Base-by-base conservation (phyloP, 2,888 invertebrate species). In the Trilocha varians region DNA sequence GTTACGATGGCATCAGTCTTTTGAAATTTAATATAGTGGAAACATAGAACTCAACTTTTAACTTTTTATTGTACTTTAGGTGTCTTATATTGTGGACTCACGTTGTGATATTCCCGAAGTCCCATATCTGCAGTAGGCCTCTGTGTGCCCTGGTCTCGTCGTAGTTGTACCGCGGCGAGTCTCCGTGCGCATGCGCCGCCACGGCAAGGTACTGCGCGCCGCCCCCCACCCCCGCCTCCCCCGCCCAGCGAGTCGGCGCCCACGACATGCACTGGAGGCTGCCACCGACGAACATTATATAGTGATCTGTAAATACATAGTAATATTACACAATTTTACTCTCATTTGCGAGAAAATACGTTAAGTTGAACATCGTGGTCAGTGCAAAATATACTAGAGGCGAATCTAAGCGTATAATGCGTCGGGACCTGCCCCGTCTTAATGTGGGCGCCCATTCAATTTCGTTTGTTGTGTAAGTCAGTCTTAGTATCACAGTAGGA, bases 61-160 rank as follows among this genome's bases (percentile, higher is more conserved):
- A n/a, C n/a, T n/a, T n/a, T n/a, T n/a, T n/a, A n/a, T n/a, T n/a
- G n/a, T n/a, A n/a, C n/a, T n/a, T n/a, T n/a, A n/a, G n/a, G n/a
- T n/a, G n/a, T n/a, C n/a, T 18, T 18, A 18, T 18, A 18, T 18
- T 8, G 18, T n/a, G 5, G 32, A 58, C 53, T 78, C 48, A 78
- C 88, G 65, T 33, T 60, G 57, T 32, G 87, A 78, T 47, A 8
- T 66, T 53, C 0, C 88, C 90, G 41, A 88, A 83, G 58, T 89
- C 85, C 93, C 93, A 93, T 52, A 93, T 87, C 69, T 93, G 93
- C 54, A 94, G 78, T 2, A 90, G 59, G n/a, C 86, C 88, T 3
- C 79, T 72, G 38, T 87, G 87, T 1, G 51, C 41, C 43, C 77
- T 73, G 5, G 69, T 62, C 16, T 74, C 57, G 16, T 80, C 70